These are phyloP conservation scores for Mesoligia furuncula DNA, from an alignment of 2,888 invertebrate genomes.

Conservation along the genomic window DNA sequence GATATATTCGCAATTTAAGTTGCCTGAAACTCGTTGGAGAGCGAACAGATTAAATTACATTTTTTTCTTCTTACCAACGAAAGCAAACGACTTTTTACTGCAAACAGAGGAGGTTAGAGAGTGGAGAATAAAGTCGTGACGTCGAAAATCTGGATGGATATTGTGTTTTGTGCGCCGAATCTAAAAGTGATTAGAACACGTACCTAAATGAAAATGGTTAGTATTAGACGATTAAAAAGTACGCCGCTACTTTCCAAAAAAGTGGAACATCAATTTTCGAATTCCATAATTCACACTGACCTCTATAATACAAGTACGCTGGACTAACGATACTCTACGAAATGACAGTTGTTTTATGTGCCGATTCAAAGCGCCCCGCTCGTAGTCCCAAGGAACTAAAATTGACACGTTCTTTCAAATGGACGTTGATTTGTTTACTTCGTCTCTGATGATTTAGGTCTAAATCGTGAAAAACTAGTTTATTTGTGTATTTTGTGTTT, in stretches of 20 bases:
- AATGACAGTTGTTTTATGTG: no score
- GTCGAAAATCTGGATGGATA: conserved; percentile 39
- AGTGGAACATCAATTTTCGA: not conserved
- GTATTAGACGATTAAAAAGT: conserved; percentile 8
- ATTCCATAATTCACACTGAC: no score
- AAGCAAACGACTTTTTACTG: conserved; percentile 79
- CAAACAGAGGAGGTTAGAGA: conserved; percentile 74
- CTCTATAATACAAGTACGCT: no score
- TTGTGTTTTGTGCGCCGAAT: conserved; percentile 16
- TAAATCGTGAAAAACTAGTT: no score
- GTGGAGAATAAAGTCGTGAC: conserved; percentile 52
- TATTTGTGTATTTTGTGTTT: no score
- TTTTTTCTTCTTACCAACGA: conserved; percentile 75
- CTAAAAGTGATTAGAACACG: conserved; percentile 9
- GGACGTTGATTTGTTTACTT: no score
- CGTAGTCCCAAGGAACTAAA: no score
- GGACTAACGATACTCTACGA: no score
- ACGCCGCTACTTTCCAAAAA: not conserved
- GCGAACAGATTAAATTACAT: conserved; percentile 86
- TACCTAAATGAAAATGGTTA: conserved; percentile 11
- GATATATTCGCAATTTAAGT: conserved; percentile 90
- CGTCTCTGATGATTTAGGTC: no score
- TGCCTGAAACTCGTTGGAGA: conserved; percentile 86
- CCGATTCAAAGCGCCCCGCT: no score
- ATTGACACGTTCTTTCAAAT: no score